Percentiles rank a stretch among this genome's conserved stretches.
These are phyloP conservation scores for Theocolax elegans DNA, from an alignment of 1,140 invertebrate species.

Conservation along the genomic window DNA sequence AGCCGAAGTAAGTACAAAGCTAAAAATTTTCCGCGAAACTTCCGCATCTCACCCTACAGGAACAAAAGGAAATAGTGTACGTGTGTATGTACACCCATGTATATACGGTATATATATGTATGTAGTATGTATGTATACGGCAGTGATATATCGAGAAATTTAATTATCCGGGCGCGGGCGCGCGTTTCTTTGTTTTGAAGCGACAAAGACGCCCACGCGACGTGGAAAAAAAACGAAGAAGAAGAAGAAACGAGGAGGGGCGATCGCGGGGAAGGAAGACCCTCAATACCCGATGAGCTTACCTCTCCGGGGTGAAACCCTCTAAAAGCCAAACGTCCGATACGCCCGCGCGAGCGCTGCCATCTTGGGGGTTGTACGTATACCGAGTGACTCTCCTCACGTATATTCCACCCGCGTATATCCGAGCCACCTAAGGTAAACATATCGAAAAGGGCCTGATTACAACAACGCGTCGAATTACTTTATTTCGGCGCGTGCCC, in stretches of 20 bases:
- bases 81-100: too few species aligned
- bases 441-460: too few species aligned
- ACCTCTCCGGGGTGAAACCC: slow-evolving; percentile 66
- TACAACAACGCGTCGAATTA: too few species aligned
- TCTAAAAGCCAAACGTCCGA: slow-evolving; percentile 66
- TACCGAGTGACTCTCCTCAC: too few species aligned
- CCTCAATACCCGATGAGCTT: slow-evolving; percentile 67
- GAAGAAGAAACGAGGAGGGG: slow-evolving; percentile 35
- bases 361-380: slow-evolving; percentile 63
- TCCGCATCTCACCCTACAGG: too few species aligned
- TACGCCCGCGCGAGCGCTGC: slow-evolving; percentile 58
- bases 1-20: too few species aligned
- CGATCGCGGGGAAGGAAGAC: slow-evolving; percentile 65
- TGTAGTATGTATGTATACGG: too few species aligned
- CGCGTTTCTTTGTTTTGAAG: slow-evolving; percentile 37
- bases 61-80: too few species aligned
- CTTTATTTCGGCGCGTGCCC: too few species aligned
- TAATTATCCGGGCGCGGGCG: too few species aligned
- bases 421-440: slow-evolving; percentile 18
- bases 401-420: slow-evolving; percentile 57
- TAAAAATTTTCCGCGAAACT: too few species aligned
- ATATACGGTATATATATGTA: too few species aligned
- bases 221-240: background rate
- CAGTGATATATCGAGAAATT: slow-evolving; percentile 35
- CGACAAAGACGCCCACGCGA: background rate